A percentile compares a stretch with the other conserved stretches of the same genome.
Conservation (phyloP, 1,140 invertebrate species). For the Cydia amplana region DNA sequence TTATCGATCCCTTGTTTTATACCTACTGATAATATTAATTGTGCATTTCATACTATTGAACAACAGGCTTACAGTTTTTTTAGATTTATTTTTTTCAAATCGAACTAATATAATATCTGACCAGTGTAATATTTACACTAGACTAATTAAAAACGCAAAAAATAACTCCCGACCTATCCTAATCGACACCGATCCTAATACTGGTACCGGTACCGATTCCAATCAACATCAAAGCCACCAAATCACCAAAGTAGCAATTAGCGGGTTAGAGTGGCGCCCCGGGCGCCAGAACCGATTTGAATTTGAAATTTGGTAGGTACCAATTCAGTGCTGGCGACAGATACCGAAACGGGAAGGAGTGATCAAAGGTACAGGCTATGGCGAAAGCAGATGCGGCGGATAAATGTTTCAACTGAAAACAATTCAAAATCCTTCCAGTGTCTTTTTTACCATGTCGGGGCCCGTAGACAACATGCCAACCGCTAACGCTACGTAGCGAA, state of each 20-base stretch:
- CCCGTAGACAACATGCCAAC: too few relatives aligned
- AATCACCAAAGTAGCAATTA: conserved; percentile 71
- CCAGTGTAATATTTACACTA: background rate
- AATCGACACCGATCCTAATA: background rate
- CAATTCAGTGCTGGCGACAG: conserved; percentile 74
- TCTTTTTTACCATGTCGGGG: too few relatives aligned
- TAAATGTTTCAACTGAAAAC: too few relatives aligned
- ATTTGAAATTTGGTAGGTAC: conserved; percentile 72
- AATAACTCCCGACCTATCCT: conserved; percentile 35
- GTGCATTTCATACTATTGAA: too few relatives aligned
- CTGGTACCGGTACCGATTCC: conserved; percentile 42
- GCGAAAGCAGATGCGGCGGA: conserved; percentile 7
- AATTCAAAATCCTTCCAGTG: too few relatives aligned
- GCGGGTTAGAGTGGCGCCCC: conserved; percentile 62
- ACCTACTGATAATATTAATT: too few relatives aligned
- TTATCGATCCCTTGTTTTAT: too few relatives aligned
- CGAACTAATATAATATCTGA: background rate
- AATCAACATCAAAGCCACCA: conserved; percentile 65
- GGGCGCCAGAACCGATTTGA: conserved; percentile 67
- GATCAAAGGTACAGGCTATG: conserved; percentile 58
- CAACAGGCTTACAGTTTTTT: background rate
- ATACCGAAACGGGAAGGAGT: conserved; percentile 63
- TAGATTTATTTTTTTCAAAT: background rate
- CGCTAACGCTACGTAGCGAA: too few relatives aligned
- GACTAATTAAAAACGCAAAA: background rate